Percentiles rank a stretch among this genome's conserved stretches.
These are phyloP conservation scores for Tretioscincus oriximinensis DNA, from an alignment of 2,113 vertebrate genomes.

Conservation along the genomic window DNA sequence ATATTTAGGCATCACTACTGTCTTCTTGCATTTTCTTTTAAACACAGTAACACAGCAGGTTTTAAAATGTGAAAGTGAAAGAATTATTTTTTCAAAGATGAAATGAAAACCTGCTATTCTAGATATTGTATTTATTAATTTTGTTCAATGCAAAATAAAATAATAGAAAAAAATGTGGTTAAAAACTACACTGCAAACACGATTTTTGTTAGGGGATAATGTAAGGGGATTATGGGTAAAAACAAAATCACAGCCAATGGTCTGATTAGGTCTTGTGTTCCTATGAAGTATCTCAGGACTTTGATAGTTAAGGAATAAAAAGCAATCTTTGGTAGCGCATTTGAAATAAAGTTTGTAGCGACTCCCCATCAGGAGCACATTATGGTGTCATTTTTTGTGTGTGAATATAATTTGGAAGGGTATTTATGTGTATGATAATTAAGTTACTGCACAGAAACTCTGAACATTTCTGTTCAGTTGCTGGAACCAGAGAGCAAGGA, in stretches of 20 bases:
- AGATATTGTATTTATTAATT: slow-evolving; percentile 77
- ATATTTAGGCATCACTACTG: slow-evolving; percentile 59
- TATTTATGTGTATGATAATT: not conserved
- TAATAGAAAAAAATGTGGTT: slow-evolving; percentile 58
- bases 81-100: slow-evolving; percentile 74
- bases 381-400: not conserved
- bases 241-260: not conserved
- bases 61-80: slow-evolving; percentile 72
- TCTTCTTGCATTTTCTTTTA: slow-evolving; percentile 67
- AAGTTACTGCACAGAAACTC: not conserved
- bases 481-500: not conserved
- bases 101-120: slow-evolving; percentile 68
- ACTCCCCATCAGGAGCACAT: not conserved
- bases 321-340: not conserved
- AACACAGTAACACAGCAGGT: slow-evolving; percentile 60
- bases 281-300: not conserved
- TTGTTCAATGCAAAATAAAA: slow-evolving; percentile 68
- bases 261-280: not conserved
- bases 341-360: not conserved
- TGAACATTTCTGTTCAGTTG: not conserved
- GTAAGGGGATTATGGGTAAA: not conserved
- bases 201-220: slow-evolving; percentile 49
- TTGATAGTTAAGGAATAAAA: not conserved
- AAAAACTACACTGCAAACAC: slow-evolving; percentile 50
- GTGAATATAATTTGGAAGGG: not conserved